A percentile compares a stretch with the other conserved stretches of the same genome.
phyloP scores from a whole-genome alignment of 2,797 vertebrate species.

The Eptatretus atami region DNA sequence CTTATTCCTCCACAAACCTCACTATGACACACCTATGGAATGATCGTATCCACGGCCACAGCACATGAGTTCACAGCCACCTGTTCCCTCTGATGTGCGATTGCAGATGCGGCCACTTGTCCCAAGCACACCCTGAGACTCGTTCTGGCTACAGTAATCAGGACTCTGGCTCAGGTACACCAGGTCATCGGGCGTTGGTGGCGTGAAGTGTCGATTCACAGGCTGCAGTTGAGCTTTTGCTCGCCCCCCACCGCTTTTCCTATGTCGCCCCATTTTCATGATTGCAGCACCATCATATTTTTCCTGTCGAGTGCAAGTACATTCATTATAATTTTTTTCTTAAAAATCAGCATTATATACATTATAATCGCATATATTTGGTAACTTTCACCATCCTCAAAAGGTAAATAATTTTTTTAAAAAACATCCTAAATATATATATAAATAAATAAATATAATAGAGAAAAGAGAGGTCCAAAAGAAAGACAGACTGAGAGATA shows the following conservation, averaged over 20 bases:
- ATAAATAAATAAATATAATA: too few relatives aligned
- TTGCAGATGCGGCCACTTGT: constrained; percentile 68
- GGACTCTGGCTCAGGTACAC: constrained; percentile 71
- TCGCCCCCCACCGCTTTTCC: constrained; percentile 16
- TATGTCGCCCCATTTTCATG: constrained; percentile 43
- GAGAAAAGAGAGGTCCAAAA: too few relatives aligned
- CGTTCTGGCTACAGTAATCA: constrained; percentile 70
- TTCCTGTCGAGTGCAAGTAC: constrained; percentile 15
- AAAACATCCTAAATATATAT: too few relatives aligned
- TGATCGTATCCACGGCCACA: constrained; percentile 82
- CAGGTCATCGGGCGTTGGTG: constrained; percentile 47
- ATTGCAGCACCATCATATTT: constrained; percentile 73
- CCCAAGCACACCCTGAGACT: constrained; percentile 62
- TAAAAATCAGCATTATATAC: too few relatives aligned
- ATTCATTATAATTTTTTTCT: too few relatives aligned
- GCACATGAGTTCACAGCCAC: constrained; percentile 91
- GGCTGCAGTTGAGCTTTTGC: constrained; percentile 35
- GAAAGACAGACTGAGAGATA: too few relatives aligned
- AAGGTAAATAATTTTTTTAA: too few relatives aligned
- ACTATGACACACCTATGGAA: constrained; percentile 22
- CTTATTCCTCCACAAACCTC: too few relatives aligned
- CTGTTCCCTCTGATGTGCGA: constrained; percentile 85
- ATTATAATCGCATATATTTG: too few relatives aligned
- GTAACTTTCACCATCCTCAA: too few relatives aligned
- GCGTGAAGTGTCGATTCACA: constrained; percentile 61